Evolutionary conservation across 2,113 vertebrate genomes (phyloP), one percentile per base, ranked within the genome.

Genomic region (Brachyhypopomus gauderio): DNA sequence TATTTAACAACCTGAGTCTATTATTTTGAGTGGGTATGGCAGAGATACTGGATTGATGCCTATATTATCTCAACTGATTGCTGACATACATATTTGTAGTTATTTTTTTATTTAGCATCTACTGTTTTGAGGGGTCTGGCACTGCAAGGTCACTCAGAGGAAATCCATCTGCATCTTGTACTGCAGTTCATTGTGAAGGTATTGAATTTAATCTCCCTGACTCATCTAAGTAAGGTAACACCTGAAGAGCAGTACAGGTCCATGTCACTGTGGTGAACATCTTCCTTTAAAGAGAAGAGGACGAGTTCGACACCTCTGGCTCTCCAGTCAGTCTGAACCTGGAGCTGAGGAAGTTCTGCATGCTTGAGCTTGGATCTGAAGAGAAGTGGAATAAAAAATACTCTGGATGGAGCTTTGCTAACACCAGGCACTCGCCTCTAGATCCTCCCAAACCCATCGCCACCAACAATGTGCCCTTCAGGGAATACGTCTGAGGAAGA

Each of bases 401-500:
- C 86, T 81, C 88, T 0, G 91, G 92, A 6, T 87, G 93, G 9
- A 92, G 92, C 81, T 93, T 94, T 16, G 92, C 92, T 19, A 93
- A 93, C 84, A 91, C 91, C 0, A 89, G 92, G 0, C 73, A 90
- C 0, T 80, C 88, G 0, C 90, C 89, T 0, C 82, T 87, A 0
- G 93, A 93, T 17, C 88, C 80, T 0, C 92, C 89, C 0, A 93
- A 93, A 75, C 90, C 92, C 5, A 92, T 93, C 79, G 84, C 88
- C 52, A 87, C 85, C 27, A 92, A 86, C 34, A 90, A 75, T 60
- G 36, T 94, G 0, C 93, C 93, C 0, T 22, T 94, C 58, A 94
- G 92, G 82, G 93, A 94, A 84, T 94, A 94, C 8, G 93, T 94
- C n/a, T 94, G 80, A 81, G 20, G 78, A 70, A 22, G 1, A 56